phyloP scores from a whole-genome alignment of 1,140 invertebrate species.

The Ridgeia piscesae region DNA sequence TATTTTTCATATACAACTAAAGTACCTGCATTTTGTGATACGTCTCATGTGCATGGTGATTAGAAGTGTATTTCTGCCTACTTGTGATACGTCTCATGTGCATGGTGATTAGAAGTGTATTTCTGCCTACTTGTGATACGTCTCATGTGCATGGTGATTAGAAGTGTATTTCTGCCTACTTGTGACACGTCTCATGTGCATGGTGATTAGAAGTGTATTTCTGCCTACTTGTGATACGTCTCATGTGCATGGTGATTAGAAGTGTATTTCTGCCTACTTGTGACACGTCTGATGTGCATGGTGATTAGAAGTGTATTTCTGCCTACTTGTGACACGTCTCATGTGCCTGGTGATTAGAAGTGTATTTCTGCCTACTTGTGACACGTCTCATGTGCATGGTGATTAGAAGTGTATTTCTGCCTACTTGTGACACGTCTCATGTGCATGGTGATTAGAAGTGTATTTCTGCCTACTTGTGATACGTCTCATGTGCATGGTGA shows the following conservation, averaged over 20 bases:
- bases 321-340: background rate
- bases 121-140: background rate
- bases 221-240: background rate
- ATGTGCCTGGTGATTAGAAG: background rate
- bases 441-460: background rate
- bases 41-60: background rate
- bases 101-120: background rate
- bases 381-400: background rate
- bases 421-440: background rate
- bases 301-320: background rate
- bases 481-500: background rate
- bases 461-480: background rate
- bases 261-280: background rate
- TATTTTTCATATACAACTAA: background rate
- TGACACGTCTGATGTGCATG: background rate
- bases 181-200: background rate
- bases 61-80: no score
- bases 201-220: background rate
- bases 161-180: no score
- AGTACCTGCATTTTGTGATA: background rate
- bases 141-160: background rate
- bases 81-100: background rate
- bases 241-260: background rate
- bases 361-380: background rate
- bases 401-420: no score